Conservation (phyloP, 2,888 invertebrate species). For the Plagiodera versicolora region DNA sequence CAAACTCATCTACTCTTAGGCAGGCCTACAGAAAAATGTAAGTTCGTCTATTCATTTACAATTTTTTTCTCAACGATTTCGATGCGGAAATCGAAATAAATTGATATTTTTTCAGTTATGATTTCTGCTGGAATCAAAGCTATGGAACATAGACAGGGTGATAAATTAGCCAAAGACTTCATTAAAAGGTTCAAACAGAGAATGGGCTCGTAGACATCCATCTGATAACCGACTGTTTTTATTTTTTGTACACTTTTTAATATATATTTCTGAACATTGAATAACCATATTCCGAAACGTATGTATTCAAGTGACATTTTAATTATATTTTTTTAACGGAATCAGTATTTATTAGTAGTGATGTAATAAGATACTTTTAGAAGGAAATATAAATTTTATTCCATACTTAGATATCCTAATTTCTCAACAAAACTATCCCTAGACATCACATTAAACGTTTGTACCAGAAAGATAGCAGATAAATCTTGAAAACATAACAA, state of each 20-base stretch:
- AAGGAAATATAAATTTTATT: neutral
- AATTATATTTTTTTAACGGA: neutral
- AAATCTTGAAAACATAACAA: no score
- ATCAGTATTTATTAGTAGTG: neutral
- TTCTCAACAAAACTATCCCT: neutral
- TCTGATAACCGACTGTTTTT: conserved; percentile 18
- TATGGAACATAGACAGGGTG: conserved; percentile 80
- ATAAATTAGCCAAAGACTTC: conserved; percentile 87
- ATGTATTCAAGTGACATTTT: neutral
- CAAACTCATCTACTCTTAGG: conserved; percentile 75
- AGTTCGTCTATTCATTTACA: conserved; percentile 29
- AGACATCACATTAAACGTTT: neutral
- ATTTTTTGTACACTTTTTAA: neutral
- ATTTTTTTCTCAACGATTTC: neutral
- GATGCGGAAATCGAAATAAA: no score
- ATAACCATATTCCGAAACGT: neutral
- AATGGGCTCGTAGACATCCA: conserved; percentile 45
- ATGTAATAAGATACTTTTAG: neutral
- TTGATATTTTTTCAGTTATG: conserved; percentile 46
- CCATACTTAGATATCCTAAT: neutral
- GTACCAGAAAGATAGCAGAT: neutral
- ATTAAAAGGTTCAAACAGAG: conserved; percentile 77
- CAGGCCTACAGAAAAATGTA: conserved; percentile 70
- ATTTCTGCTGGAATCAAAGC: conserved; percentile 75
- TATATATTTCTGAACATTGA: neutral